A percentile compares a stretch with the other conserved stretches of the same genome.
Conservation (phyloP, 37 sponge, comb jelly and placozoan species). For the Ephydatia muelleri region DNA sequence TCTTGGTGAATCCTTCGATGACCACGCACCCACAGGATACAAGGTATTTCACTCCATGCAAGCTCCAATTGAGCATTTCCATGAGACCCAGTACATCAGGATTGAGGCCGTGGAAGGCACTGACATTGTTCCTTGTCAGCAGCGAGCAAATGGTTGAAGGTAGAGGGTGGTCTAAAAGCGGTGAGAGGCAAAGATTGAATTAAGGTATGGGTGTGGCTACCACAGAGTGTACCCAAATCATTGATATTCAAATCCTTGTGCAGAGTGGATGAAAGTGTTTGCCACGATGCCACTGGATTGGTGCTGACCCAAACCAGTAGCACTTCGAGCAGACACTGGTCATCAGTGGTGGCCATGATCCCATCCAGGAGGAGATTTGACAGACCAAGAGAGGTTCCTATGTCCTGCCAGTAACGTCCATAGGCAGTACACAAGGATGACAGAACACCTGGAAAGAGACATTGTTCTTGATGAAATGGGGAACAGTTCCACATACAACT, state of each 20-base stretch:
- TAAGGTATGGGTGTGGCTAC: too few species aligned
- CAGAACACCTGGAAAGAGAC: background rate
- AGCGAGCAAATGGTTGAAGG: background rate
- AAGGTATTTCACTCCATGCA: slow-evolving; percentile 7
- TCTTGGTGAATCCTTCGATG: background rate
- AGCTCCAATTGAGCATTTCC: background rate
- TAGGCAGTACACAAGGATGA: background rate
- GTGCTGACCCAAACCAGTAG: background rate
- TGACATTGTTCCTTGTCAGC: background rate
- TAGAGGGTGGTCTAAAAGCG: background rate
- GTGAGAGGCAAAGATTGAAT: too few species aligned
- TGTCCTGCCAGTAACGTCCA: background rate
- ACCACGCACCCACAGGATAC: background rate
- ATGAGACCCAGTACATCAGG: slow-evolving; percentile 16
- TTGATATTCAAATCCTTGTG: background rate
- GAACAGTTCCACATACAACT: background rate
- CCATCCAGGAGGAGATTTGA: background rate
- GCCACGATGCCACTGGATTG: background rate
- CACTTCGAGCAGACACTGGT: background rate
- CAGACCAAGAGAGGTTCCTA: background rate
- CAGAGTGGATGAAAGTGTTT: background rate
- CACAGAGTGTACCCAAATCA: background rate
- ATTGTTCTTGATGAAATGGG: background rate
- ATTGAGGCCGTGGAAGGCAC: background rate
- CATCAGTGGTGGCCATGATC: background rate